Evolutionary conservation across 2,888 invertebrate genomes (phyloP), one percentile per base, ranked within the genome.

Genomic region (Cremastinae sp.): DNA sequence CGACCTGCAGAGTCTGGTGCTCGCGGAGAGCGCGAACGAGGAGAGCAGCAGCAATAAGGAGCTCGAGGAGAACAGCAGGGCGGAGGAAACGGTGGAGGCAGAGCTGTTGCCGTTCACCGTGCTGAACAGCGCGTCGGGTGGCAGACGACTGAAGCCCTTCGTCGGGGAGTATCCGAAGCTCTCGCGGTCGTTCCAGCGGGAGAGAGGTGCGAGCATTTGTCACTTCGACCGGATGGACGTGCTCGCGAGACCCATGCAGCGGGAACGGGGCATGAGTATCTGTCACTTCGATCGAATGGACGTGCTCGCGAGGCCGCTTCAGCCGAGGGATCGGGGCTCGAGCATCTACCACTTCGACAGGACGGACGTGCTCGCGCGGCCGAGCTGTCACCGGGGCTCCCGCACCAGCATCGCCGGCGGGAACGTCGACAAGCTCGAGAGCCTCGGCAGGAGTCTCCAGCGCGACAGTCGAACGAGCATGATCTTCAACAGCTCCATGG

Each of bases 1-100:
- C 81, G 96, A 97, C 87, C 92, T 96, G 10, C 95, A 96, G 84
- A 95, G 95, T 22, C 91, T 96, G 85, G 89, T 94, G 82, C 82
- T 94, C 85, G 89, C 92, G 82, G 89, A 93, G 89, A 84, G 84
- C 61, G 83, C 69, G 18, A 47, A 20, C 9, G 36, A 41, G 7
- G 14, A 43, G 20, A 12, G 36, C 12, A 38, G 10, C 9, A 12
- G 45, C 2, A 80, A 78, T 12, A 81, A 81, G 0, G 73, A 73
- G 18, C 81, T 69, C 53, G 79, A 70, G 14, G 74, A 75, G 9
- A 47, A 36, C 1, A 12, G 43, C 8, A 72, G 68, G n/a, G 14
- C 45, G 16, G 14, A 9, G 14, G 18, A 0, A 12, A 49, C 9
- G 18, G 36, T 47, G 10, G 77, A 77, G 20, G 16, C 62, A 0